phyloP scores from a whole-genome alignment of 2,113 vertebrate species.

The Cisticola juncidis region DNA sequence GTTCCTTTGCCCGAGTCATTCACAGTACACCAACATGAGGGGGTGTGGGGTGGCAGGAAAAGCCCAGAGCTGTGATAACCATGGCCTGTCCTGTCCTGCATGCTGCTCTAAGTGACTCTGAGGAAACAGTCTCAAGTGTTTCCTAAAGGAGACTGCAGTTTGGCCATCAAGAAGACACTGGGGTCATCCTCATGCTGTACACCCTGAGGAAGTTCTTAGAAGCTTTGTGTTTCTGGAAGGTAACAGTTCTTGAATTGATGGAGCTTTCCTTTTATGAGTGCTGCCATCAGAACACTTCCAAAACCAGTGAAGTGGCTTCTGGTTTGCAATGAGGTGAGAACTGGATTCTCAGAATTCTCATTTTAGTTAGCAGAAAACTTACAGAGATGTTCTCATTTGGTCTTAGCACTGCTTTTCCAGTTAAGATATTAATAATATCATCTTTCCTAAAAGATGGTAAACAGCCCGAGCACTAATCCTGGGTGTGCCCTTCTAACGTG shows the following conservation, averaged over 20 bases:
- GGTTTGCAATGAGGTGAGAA: not conserved
- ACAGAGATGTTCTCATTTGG: not conserved
- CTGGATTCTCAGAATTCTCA: not conserved
- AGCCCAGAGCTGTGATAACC: not conserved
- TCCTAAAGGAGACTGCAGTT: not conserved
- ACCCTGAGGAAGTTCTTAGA: not conserved
- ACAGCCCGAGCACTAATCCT: not conserved
- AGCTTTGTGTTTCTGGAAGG: not conserved
- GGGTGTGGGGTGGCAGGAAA: not conserved
- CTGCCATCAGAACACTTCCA: not conserved
- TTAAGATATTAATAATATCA: not conserved
- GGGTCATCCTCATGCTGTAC: not conserved
- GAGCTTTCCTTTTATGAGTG: not conserved
- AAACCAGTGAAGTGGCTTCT: not conserved
- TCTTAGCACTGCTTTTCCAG: not conserved
- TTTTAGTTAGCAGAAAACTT: not conserved
- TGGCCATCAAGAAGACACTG: not conserved
- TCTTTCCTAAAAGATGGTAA: not conserved
- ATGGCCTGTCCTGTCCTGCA: fast-evolving
- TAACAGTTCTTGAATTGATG: not conserved
- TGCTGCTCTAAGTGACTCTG: not conserved
- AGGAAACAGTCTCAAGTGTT: not conserved
- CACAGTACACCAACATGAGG: too few species aligned
- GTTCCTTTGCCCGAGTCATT: not conserved
- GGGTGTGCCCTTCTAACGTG: not conserved